Conservation (phyloP, 2,797 vertebrate species). For the Paratrypauchen microcephalus region DNA sequence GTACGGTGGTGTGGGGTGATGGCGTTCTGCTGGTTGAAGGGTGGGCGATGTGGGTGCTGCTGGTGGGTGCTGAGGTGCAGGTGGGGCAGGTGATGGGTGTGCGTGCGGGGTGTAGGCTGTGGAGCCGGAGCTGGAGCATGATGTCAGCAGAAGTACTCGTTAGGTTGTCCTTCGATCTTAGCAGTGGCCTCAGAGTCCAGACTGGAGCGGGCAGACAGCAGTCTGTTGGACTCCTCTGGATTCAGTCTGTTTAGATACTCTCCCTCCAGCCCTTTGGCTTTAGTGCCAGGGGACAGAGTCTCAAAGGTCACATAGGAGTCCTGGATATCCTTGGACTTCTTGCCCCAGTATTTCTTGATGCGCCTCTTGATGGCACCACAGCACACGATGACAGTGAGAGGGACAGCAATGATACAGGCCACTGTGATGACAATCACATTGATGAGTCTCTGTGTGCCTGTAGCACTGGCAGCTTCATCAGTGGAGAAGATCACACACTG, state of each 20-base stretch:
- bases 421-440: slow-evolving; percentile 95
- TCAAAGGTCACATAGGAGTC: slow-evolving; percentile 92
- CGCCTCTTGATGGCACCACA: slow-evolving; percentile 90
- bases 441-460: slow-evolving; percentile 92
- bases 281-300: slow-evolving; percentile 80
- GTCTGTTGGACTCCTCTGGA: slow-evolving; percentile 88
- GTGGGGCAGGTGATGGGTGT: slow-evolving; percentile 41
- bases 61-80: slow-evolving; percentile 25
- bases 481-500: slow-evolving; percentile 98
- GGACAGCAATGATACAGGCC: slow-evolving; percentile 90
- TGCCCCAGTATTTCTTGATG: slow-evolving; percentile 83
- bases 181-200: slow-evolving; percentile 89
- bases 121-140: slow-evolving; percentile 74
- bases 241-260: slow-evolving; percentile 86
- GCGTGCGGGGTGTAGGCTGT: slow-evolving; percentile 58
- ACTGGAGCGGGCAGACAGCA: slow-evolving; percentile 90
- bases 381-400: slow-evolving; percentile 93
- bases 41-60: slow-evolving; percentile 38
- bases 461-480: slow-evolving; percentile 88
- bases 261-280: slow-evolving; percentile 81
- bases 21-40: slow-evolving; percentile 11
- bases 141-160: slow-evolving; percentile 94
- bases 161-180: slow-evolving; percentile 83
- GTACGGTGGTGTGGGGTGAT: slow-evolving; percentile 3
- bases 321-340: slow-evolving; percentile 84